Evolutionary conservation across 92 coral and sea anemone genomes (phyloP), one percentile per base, ranked within the genome.

Genomic region (Epizoanthus ramosus): DNA sequence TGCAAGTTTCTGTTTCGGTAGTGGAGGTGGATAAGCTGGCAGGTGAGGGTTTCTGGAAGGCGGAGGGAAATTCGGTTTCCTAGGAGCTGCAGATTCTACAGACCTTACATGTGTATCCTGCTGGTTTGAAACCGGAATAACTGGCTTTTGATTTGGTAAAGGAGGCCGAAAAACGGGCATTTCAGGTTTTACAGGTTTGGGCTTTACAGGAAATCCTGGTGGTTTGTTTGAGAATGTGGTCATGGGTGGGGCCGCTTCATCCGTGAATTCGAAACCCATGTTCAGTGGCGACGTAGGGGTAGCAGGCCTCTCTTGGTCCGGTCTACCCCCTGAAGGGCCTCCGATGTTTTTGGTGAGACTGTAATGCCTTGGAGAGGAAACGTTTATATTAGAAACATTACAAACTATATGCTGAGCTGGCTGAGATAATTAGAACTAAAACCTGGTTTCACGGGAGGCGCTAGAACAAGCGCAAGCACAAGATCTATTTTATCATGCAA

Each of bases 291-390:
- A 63, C 23, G 82, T 77, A 8, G 71, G 82, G 64, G 82, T 39
- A 12, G 22, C 21, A 6, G 71, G 58, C 71, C 70, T 63, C 16
- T 77, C 71, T 6, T 60, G 22, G 82, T 77, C 23, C 7, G 58
- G 57, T 21, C 58, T 8, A 24, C 4, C 24, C 53, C 47, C 37
- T 37, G 71, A 68, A 1, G 59, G 41, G 17, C 70, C 52, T 39
- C 47, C 82, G 4, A 57, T 69, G 54, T 77, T 77, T 77, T 57
- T 77, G 71, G 82, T 77, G 41, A 77, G 71, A 37, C 82, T 77
- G 82, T 57, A 52, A 19, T 63, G 79, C 65, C 79, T 74, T 56
- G 19, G 21, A 74, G 12, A 63, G n/a, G 47, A 21, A 77, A 22
- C 31, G 16, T 3, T 13, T 63, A 43, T 60, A 57, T 41, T 23